These are phyloP conservation scores for Stenopsyche tienmushanensis DNA, from an alignment of 1,140 invertebrate genomes.

Conservation along the genomic window DNA sequence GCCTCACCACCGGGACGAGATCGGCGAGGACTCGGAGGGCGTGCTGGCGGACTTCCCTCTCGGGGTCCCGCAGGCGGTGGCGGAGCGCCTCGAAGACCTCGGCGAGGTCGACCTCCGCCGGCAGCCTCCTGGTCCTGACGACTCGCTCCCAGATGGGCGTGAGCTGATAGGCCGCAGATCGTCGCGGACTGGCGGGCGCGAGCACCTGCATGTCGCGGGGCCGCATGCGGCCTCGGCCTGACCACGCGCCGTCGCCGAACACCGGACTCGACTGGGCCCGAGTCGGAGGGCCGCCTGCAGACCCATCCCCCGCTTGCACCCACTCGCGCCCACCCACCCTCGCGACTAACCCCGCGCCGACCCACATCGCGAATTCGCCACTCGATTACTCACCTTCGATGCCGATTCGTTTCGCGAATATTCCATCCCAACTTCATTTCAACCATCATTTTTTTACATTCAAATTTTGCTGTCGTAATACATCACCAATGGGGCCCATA, in stretches of 20 bases:
- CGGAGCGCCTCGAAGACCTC: slow-evolving; percentile 68
- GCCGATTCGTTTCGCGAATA: no score
- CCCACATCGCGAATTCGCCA: no score
- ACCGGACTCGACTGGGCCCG: neutral
- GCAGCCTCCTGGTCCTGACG: slow-evolving; percentile 60
- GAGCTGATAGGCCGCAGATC: slow-evolving; percentile 51
- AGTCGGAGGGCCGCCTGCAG: slow-evolving; percentile 4
- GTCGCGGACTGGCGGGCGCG: slow-evolving; percentile 15
- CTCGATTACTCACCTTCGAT: no score
- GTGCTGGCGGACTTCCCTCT: slow-evolving; percentile 79
- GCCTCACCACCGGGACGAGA: slow-evolving; percentile 66
- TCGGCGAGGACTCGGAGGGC: slow-evolving; percentile 73
- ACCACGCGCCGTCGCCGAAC: slow-evolving; percentile 17
- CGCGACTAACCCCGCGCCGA: no score
- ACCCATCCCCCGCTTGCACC: slow-evolving; percentile 7
- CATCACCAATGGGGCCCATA: no score
- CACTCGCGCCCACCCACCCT: neutral
- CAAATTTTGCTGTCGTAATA: no score
- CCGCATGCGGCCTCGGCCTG: slow-evolving; percentile 14
- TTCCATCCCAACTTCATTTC: no score
- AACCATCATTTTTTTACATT: no score
- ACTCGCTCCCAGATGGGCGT: slow-evolving; percentile 78
- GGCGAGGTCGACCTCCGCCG: slow-evolving; percentile 63
- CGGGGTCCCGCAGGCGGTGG: slow-evolving; percentile 71
- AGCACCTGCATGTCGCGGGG: slow-evolving; percentile 11